These are phyloP conservation scores for Vesta saturnalis DNA, from an alignment of 2,888 invertebrate species.

Conservation along the genomic window DNA sequence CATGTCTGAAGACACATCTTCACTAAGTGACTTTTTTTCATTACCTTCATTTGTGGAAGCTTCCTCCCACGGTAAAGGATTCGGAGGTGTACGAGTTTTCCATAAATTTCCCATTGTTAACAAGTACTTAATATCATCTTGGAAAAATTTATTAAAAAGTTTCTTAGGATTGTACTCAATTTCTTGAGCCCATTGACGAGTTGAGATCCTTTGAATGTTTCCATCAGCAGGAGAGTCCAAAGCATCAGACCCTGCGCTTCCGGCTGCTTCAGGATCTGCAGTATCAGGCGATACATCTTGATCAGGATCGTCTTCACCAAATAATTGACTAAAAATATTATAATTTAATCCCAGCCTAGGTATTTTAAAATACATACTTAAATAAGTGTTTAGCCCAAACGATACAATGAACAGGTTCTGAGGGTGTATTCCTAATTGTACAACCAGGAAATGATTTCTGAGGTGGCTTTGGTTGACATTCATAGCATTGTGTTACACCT, in stretches of 20 bases:
- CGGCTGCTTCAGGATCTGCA: slow-evolving; percentile 91
- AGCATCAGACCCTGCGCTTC: slow-evolving; percentile 72
- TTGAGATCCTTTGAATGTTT: slow-evolving; percentile 72
- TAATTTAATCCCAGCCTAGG: not conserved
- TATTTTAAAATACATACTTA: slow-evolving; percentile 71
- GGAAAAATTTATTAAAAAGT: slow-evolving; percentile 92
- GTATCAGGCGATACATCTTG: slow-evolving; percentile 98
- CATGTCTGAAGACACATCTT: slow-evolving; percentile 53
- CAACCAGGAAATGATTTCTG: slow-evolving; percentile 97
- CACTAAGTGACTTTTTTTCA: slow-evolving; percentile 18
- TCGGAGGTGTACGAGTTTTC: slow-evolving; percentile 89
- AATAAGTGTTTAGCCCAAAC: slow-evolving; percentile 99
- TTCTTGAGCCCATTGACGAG: slow-evolving; percentile 89
- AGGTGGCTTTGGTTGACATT: slow-evolving; percentile 91
- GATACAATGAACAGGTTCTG: slow-evolving; percentile 98
- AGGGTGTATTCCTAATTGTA: slow-evolving; percentile 98
- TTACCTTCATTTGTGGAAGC: slow-evolving; percentile 50
- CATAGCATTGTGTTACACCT: slow-evolving; percentile 94
- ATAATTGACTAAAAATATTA: slow-evolving; percentile 79
- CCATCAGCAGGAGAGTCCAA: slow-evolving; percentile 61
- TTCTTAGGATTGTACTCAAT: slow-evolving; percentile 84
- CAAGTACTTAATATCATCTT: slow-evolving; percentile 94
- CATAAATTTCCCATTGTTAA: slow-evolving; percentile 94
- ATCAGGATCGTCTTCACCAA: slow-evolving; percentile 96
- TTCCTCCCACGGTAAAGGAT: slow-evolving; percentile 77